These are phyloP conservation scores for Eutrigla gurnardus DNA, from an alignment of 2,797 vertebrate genomes.

Conservation along the genomic window DNA sequence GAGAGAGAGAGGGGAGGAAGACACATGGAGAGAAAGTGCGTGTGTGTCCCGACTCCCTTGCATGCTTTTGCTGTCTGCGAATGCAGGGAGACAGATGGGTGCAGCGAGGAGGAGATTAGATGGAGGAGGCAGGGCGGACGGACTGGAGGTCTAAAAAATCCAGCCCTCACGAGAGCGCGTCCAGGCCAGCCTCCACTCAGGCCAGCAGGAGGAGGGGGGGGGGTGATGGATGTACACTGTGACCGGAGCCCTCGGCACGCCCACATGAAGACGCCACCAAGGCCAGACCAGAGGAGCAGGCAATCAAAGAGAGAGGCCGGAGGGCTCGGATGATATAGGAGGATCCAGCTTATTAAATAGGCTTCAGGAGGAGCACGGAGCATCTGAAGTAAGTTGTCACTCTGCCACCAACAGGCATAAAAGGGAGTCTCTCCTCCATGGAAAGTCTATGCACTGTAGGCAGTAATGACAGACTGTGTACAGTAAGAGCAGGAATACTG, in stretches of 20 bases:
- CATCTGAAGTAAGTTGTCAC: slow-evolving; percentile 78
- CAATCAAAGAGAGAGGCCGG: slow-evolving; percentile 76
- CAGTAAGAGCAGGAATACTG: slow-evolving; percentile 72
- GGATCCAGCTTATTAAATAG: slow-evolving; percentile 83
- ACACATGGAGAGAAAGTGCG: slow-evolving; percentile 53
- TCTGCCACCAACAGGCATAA: slow-evolving; percentile 74
- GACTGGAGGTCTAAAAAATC: slow-evolving; percentile 61
- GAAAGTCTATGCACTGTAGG: slow-evolving; percentile 67
- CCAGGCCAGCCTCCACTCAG: slow-evolving; percentile 49
- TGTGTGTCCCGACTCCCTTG: slow-evolving; percentile 47
- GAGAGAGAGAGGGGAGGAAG: slow-evolving; percentile 32
- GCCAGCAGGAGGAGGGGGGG: slow-evolving; percentile 36
- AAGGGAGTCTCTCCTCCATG: slow-evolving; percentile 63
- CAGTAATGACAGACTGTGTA: slow-evolving; percentile 75
- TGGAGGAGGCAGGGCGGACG: slow-evolving; percentile 68
- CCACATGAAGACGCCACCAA: slow-evolving; percentile 71
- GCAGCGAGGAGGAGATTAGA: slow-evolving; percentile 74
- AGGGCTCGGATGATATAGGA: slow-evolving; percentile 76
- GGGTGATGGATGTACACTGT: slow-evolving; percentile 77
- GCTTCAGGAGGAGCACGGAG: slow-evolving; percentile 76
- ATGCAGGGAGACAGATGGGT: slow-evolving; percentile 76
- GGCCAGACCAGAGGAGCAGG: slow-evolving; percentile 77
- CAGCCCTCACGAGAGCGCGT: slow-evolving; percentile 62
- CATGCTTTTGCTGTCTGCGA: slow-evolving; percentile 69
- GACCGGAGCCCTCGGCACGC: slow-evolving; percentile 70